Percentiles rank a stretch among this genome's conserved stretches.
phyloP scores from a whole-genome alignment of 2,797 vertebrate genomes.

The Poecilia velifera region DNA sequence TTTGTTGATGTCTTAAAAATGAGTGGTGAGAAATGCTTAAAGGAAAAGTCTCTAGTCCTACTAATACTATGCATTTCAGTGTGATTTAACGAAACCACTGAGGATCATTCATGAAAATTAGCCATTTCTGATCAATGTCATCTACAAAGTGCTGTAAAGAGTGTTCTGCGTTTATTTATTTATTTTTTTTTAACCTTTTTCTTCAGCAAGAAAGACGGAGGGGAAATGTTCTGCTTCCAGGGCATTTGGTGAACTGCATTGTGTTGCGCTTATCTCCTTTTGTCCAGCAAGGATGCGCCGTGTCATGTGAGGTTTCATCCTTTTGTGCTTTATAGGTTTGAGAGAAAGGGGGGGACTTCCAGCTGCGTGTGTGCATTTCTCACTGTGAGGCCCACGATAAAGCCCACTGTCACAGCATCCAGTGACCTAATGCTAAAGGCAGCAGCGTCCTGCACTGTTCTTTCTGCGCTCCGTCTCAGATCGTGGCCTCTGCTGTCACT shows the following conservation, averaged over 20 bases:
- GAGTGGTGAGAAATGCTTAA: slow-evolving; percentile 11
- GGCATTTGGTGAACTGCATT: slow-evolving; percentile 34
- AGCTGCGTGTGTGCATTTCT: slow-evolving; percentile 34
- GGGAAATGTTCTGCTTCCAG: slow-evolving; percentile 3
- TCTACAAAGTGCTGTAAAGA: slow-evolving; percentile 26
- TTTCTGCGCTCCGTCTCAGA: slow-evolving; percentile 52
- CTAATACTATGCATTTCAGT: slow-evolving; percentile 39
- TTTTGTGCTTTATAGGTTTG: slow-evolving; percentile 39
- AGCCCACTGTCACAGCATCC: slow-evolving; percentile 68
- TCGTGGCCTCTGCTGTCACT: slow-evolving; percentile 72
- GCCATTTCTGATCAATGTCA: slow-evolving; percentile 43
- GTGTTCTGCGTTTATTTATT: slow-evolving; percentile 15
- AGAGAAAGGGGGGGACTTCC: slow-evolving; percentile 33
- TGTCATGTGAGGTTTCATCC: slow-evolving; percentile 61
- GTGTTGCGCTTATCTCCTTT: slow-evolving; percentile 10
- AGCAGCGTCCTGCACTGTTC: slow-evolving; percentile 60
- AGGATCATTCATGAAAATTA: slow-evolving; percentile 39
- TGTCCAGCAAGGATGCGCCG: slow-evolving; percentile 35
- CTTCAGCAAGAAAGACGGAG: slow-evolving; percentile 7
- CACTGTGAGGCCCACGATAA: slow-evolving; percentile 51
- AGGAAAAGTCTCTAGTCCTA: slow-evolving; percentile 15
- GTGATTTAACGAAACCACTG: slow-evolving; percentile 33
- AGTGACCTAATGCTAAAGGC: slow-evolving; percentile 79
- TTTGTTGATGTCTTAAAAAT: slow-evolving; percentile 47
- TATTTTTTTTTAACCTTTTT: slow-evolving; percentile 40